These are phyloP conservation scores for Drosophila mettleri DNA, from an alignment of 2,888 invertebrate species.

Conservation along the genomic window DNA sequence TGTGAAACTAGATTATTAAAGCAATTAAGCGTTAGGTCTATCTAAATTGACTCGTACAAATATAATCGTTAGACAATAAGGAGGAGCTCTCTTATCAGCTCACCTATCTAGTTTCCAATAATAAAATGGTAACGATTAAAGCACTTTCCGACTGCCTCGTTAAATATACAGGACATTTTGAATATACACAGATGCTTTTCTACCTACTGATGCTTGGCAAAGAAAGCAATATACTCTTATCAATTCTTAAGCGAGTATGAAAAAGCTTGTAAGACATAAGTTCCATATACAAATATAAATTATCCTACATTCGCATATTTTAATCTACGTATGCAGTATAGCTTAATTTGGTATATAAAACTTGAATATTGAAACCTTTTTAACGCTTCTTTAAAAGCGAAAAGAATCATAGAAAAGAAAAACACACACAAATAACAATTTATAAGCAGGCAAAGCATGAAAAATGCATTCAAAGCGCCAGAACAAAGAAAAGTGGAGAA, in stretches of 20 bases:
- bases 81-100: too few relatives aligned
- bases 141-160: too few relatives aligned
- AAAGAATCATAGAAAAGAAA: not conserved
- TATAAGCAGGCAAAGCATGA: slow-evolving; percentile 37
- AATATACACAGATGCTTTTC: not conserved
- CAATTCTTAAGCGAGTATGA: not conserved
- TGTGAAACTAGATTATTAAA: too few relatives aligned
- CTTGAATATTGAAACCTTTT: slow-evolving; percentile 10
- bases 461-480: slow-evolving; percentile 51
- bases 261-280: not conserved
- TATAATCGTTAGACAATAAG: too few relatives aligned
- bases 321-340: not conserved
- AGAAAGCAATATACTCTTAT: not conserved
- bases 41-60: too few relatives aligned
- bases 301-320: not conserved
- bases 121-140: too few relatives aligned
- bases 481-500: slow-evolving; percentile 25
- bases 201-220: not conserved
- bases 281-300: not conserved
- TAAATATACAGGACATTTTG: too few relatives aligned
- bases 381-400: not conserved
- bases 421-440: slow-evolving; percentile 11
- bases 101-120: too few relatives aligned
- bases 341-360: not conserved
- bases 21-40: too few relatives aligned